Conservation (phyloP, 1,140 invertebrate genomes). For the Brachionus rotundiformis region DNA sequence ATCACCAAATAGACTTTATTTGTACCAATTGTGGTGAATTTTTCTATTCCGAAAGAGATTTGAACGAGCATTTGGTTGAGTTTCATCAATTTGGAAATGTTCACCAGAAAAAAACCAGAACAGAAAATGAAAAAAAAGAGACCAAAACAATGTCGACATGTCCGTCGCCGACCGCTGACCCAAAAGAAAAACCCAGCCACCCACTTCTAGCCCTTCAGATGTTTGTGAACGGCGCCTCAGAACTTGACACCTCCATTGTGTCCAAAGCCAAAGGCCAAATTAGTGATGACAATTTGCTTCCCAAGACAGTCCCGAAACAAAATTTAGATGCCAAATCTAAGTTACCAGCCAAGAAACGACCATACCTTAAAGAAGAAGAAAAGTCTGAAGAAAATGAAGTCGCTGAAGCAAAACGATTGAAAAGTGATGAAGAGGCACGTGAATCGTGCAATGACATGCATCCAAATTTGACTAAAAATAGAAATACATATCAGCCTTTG, state of each 20-base stretch:
- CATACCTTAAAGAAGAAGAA: background rate
- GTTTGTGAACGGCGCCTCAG: slow-evolving; percentile 7
- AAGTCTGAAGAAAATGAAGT: background rate
- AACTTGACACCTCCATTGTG: background rate
- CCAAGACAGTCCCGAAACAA: background rate
- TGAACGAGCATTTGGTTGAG: background rate
- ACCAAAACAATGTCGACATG: background rate
- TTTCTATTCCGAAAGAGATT: background rate
- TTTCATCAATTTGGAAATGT: background rate
- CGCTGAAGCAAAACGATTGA: background rate
- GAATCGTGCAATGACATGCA: background rate
- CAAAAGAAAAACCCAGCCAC: background rate
- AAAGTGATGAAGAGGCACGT: background rate
- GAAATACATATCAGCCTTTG: background rate
- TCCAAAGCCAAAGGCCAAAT: background rate
- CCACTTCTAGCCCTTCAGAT: slow-evolving; percentile 41
- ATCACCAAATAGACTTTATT: background rate
- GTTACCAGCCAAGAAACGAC: slow-evolving; percentile 36
- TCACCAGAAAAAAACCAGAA: background rate
- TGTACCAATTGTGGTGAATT: slow-evolving; percentile 47
- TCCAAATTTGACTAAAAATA: background rate
- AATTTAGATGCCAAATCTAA: background rate
- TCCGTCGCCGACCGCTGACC: background rate
- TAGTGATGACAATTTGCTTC: background rate
- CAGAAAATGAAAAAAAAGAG: background rate